These are phyloP conservation scores for Cantharis rustica DNA, from an alignment of 2,888 invertebrate genomes.

Conservation along the genomic window DNA sequence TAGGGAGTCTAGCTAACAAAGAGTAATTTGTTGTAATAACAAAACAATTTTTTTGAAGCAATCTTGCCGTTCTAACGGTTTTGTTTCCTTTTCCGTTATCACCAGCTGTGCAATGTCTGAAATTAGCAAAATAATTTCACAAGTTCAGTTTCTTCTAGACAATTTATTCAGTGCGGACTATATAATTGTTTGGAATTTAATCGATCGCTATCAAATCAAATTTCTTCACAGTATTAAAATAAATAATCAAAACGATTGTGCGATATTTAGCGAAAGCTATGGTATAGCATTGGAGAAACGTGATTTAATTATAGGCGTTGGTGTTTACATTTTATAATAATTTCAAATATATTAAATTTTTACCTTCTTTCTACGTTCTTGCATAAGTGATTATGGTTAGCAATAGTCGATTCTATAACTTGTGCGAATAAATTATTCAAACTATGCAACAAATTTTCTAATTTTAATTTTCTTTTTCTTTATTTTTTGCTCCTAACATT, in stretches of 20 bases:
- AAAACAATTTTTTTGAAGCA: background rate
- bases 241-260: background rate
- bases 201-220: background rate
- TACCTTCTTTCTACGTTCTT: background rate
- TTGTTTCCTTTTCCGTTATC: background rate
- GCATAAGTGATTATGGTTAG: background rate
- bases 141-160: background rate
- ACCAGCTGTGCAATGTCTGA: background rate
- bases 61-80: background rate
- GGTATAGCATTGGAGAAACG: background rate
- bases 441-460: constrained; percentile 3
- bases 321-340: background rate
- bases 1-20: background rate
- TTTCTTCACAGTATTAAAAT: background rate
- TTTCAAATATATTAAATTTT: background rate
- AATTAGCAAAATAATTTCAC: background rate
- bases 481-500: background rate
- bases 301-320: constrained; percentile 2
- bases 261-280: background rate
- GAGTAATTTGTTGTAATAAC: background rate
- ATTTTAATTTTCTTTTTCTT: background rate
- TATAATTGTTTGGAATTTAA: background rate
- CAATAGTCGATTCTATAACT: background rate
- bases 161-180: background rate
- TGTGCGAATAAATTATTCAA: background rate